Evolutionary conservation across 2,888 invertebrate species (phyloP).

Genomic region (Drosophila subsilvestris): DNA sequence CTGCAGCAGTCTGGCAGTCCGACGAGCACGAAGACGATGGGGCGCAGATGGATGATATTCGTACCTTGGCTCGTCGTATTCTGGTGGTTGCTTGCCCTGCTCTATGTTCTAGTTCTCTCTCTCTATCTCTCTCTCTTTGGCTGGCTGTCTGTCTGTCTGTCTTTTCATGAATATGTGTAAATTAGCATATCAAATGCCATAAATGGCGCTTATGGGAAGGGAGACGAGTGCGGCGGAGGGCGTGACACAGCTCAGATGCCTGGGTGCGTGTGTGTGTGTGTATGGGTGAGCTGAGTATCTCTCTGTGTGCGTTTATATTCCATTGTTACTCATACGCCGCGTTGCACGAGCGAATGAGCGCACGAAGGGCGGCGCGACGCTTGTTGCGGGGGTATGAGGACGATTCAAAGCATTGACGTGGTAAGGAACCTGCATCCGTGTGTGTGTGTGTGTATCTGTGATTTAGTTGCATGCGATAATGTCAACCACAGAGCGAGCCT

Average conservation of each 20-base stretch:
- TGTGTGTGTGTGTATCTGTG: conserved; percentile 51
- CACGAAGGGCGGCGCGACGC: conserved; percentile 66
- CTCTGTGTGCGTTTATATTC: conserved; percentile 42
- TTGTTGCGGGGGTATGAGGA: conserved; percentile 41
- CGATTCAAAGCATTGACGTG: conserved; percentile 1
- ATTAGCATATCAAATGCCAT: conserved; percentile 80
- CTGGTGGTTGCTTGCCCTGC: conserved; percentile 59
- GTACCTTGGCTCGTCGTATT: conserved; percentile 24
- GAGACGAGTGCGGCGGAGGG: conserved; percentile 23
- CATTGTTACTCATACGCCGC: conserved; percentile 77
- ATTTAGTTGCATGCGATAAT: conserved; percentile 79
- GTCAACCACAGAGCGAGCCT: conserved; percentile 73
- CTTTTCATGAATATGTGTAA: conserved; percentile 63
- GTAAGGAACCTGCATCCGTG: conserved; percentile 24
- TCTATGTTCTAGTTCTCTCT: conserved; percentile 21
- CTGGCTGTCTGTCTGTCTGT: conserved; percentile 28
- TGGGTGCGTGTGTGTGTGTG: conserved; percentile 4
- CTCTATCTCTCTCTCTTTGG: conserved; percentile 41
- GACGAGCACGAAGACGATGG: conserved; percentile 5
- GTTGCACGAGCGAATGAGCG: conserved; percentile 73
- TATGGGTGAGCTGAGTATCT: conserved; percentile 17
- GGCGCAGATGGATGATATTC: conserved; percentile 31
- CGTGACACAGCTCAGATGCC: conserved; percentile 22
- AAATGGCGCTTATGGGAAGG: conserved; percentile 50
- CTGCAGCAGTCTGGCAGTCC: conserved; percentile 34